Conservation (phyloP, 1,140 invertebrate genomes). For the Lepidostoma basale region DNA sequence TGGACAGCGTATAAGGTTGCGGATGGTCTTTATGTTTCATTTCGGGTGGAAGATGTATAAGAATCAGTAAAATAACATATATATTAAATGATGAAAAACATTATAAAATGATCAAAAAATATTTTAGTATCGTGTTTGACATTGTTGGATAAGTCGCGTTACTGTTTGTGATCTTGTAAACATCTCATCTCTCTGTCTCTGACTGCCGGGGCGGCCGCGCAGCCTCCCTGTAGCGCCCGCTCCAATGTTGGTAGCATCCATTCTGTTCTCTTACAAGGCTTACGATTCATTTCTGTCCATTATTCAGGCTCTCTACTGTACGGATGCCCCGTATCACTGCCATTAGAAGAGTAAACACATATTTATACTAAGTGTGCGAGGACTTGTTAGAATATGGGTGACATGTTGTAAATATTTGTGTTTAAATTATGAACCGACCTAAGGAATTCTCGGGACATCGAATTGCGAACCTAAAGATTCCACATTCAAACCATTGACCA, state of each 20-base stretch:
- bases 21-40: slow-evolving; percentile 16
- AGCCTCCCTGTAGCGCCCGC: too few relatives aligned
- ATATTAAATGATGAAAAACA: slow-evolving; percentile 26
- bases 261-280: too few relatives aligned
- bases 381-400: not conserved
- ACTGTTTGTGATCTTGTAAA: slow-evolving; percentile 33
- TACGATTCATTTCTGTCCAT: too few relatives aligned
- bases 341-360: slow-evolving; percentile 5
- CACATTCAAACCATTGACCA: too few relatives aligned
- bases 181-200: slow-evolving; percentile 20
- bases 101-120: slow-evolving; percentile 34
- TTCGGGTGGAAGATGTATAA: slow-evolving; percentile 5
- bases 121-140: slow-evolving; percentile 37
- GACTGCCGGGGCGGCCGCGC: slow-evolving; percentile 6
- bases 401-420: slow-evolving; percentile 9
- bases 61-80: slow-evolving; percentile 19
- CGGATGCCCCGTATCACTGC: not conserved
- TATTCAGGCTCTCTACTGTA: too few relatives aligned
- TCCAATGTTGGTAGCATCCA: too few relatives aligned
- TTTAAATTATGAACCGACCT: not conserved
- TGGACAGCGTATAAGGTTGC: slow-evolving; percentile 26
- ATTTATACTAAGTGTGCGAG: not conserved
- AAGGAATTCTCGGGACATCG: not conserved
- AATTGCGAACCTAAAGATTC: not conserved
- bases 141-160: slow-evolving; percentile 28